Conservation (phyloP, 2,888 invertebrate species). For the Tuberolachnus salignus region DNA sequence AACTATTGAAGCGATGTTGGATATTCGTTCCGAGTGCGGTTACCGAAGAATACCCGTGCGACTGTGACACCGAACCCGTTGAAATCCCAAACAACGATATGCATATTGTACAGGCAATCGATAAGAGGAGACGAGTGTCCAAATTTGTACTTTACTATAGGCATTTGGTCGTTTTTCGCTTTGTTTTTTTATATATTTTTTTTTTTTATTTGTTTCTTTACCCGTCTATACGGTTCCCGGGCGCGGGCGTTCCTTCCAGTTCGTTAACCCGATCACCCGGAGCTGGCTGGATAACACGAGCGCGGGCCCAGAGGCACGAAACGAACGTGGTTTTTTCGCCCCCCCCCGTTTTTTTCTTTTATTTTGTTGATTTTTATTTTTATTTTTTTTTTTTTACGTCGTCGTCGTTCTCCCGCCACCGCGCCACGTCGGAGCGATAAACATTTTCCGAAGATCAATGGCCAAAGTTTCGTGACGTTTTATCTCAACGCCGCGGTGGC, state of each 20-base stretch:
- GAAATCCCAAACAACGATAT: neutral
- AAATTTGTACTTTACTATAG: no score
- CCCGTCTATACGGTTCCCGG: neutral
- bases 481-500: neutral
- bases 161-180: neutral
- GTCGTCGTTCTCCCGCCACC: neutral
- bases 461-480: neutral
- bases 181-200: neutral
- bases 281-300: neutral
- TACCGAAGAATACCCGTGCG: no score
- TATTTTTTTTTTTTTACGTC: neutral
- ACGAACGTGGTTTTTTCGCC: no score
- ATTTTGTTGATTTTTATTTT: no score
- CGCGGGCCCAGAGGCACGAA: neutral
- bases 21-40: no score
- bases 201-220: neutral
- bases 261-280: slow-evolving; percentile 3
- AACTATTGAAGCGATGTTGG: no score
- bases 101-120: neutral
- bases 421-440: neutral
- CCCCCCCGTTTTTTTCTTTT: no score
- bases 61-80: neutral
- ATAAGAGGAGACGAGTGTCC: neutral
- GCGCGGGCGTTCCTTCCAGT: neutral
- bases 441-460: neutral